Evolutionary conservation across 2,888 invertebrate species (phyloP).

Genomic region (Electrophaes corylata): DNA sequence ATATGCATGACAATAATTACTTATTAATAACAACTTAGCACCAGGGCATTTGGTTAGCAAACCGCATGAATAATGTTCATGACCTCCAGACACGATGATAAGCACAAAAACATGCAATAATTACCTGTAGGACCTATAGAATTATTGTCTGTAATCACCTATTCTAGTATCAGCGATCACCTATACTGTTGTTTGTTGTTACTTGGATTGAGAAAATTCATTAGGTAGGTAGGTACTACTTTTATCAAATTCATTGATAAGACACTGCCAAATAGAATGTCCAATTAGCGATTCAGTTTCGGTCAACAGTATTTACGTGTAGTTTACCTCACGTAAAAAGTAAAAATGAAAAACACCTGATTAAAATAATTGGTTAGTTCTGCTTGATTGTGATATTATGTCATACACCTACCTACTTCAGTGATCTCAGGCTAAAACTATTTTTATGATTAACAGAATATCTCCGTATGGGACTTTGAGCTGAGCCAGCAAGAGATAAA

Average conservation of each 20-base stretch:
- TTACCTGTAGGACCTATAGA: too few relatives aligned
- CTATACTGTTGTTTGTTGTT: background rate
- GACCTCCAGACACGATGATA: background rate
- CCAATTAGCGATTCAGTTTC: too few relatives aligned
- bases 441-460: conserved; percentile 77
- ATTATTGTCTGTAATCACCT: too few relatives aligned
- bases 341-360: too few relatives aligned
- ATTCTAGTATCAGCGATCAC: too few relatives aligned
- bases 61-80: background rate
- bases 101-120: background rate
- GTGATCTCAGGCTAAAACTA: background rate
- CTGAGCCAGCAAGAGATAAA: conserved; percentile 86
- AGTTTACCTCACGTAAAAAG: too few relatives aligned
- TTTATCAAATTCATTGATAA: too few relatives aligned
- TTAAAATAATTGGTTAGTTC: background rate
- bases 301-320: too few relatives aligned
- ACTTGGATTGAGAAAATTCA: background rate
- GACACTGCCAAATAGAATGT: too few relatives aligned
- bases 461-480: conserved; percentile 89
- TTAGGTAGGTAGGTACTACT: background rate
- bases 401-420: too few relatives aligned
- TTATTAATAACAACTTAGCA: background rate
- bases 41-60: background rate
- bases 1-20: too few relatives aligned
- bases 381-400: background rate